phyloP scores from a whole-genome alignment of 2,797 vertebrate species.

The Notoglanidium macrostoma region DNA sequence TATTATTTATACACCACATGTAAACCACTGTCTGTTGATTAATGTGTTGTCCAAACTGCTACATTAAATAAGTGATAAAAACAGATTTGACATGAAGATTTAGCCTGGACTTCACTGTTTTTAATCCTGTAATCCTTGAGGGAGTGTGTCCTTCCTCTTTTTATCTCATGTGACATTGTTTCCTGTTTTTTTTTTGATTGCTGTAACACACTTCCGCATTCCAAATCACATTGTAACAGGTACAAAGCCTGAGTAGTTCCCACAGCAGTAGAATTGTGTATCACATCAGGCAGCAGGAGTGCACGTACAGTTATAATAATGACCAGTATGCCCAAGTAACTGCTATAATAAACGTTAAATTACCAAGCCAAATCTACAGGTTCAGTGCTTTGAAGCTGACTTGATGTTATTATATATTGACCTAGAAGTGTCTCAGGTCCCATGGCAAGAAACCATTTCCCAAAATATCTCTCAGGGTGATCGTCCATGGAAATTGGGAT shows the following conservation, averaged over 20 bases:
- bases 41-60: neutral
- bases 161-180: slow-evolving; percentile 18
- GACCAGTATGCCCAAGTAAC: neutral
- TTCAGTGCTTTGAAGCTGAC: neutral
- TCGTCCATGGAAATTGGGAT: slow-evolving; percentile 42
- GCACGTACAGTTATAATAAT: neutral
- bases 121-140: neutral
- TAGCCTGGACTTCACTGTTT: neutral
- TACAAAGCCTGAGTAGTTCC: neutral
- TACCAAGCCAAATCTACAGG: neutral
- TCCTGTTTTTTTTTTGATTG: neutral
- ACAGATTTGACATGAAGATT: neutral
- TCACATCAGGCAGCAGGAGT: neutral
- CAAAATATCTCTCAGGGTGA: slow-evolving; percentile 41
- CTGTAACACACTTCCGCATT: slow-evolving; percentile 28
- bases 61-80: neutral
- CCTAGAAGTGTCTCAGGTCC: neutral
- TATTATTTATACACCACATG: neutral
- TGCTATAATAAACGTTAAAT: neutral
- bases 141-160: slow-evolving; percentile 26
- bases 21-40: neutral
- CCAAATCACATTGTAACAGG: slow-evolving; percentile 21
- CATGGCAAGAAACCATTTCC: neutral
- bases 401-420: neutral
- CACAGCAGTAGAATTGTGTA: neutral